Base-by-base conservation (phyloP, 1,140 invertebrate genomes). In the Drosophila paulistorum region DNA sequence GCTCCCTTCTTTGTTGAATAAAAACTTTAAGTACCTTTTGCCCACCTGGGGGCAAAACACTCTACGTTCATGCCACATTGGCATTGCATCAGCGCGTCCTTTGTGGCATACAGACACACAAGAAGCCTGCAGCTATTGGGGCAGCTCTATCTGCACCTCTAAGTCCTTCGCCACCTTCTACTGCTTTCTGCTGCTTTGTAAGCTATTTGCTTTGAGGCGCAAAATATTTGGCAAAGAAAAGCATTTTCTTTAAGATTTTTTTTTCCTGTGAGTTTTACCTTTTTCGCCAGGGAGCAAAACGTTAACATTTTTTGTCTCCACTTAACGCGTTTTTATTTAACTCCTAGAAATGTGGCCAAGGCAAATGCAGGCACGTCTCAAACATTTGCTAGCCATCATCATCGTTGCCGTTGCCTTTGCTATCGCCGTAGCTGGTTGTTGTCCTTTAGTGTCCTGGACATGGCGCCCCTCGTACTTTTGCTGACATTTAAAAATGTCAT, bases 401-500 rank as follows among this genome's bases (percentile, higher is more conserved):
- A 51, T n/a, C 73, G 62, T 67, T 62, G 7, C 33, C 23, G 39
- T 30, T 30, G 37, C 48, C 17, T 5, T 48, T 14, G 45, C 20
- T 3, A 9, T 48, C 45, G 45, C n/a, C 4, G n/a, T 45, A 3
- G 51, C 60, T 45, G 48, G 45, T 63, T 41, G 37, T 30, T 60
- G 17, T 11, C 55, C 55, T 37, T 68, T 66, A 51, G 60, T 61
- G 58, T 67, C 68, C 74, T 68, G 61, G 65, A 70, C 64, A 57
- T 63, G 23, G 55, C 51, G 64, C 45, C 45, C 45, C 17, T 51
- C 45, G 45, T 51, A 51, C 45, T 60, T 66, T 42, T 33, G 68
- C 66, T 89, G 80, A 79, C 83, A 87, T 89, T 89, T 87, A 87
- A 86, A 87, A 86, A 87, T 61, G 81, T 77, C 84, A 87, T 87